These are phyloP conservation scores for Drosophila erecta DNA, from an alignment of 1,140 invertebrate species.

Conservation along the genomic window DNA sequence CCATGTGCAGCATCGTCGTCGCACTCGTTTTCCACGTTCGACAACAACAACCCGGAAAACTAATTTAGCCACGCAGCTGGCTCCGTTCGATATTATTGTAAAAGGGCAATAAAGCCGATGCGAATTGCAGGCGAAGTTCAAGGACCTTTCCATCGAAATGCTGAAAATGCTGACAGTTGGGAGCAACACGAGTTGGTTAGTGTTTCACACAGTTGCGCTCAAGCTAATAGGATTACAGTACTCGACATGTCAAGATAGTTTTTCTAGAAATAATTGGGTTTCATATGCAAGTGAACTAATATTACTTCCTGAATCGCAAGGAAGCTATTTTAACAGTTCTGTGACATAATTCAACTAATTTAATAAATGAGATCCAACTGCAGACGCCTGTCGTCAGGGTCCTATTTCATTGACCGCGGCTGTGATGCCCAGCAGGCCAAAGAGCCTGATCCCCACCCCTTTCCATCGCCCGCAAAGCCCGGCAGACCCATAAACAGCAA, in stretches of 20 bases:
- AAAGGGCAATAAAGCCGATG: conserved; percentile 19
- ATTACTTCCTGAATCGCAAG: too few species aligned
- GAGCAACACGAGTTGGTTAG: conserved; percentile 20
- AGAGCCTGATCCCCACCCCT: conserved; percentile 9
- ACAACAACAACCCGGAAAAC: conserved; percentile 18
- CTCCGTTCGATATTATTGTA: conserved; percentile 13
- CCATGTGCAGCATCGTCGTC: conserved; percentile 19
- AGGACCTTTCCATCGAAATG: conserved; percentile 38
- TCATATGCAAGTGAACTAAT: too few species aligned
- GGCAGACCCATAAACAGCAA: conserved; percentile 27
- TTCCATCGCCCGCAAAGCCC: conserved; percentile 5
- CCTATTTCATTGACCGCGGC: conserved; percentile 10
- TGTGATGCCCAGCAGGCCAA: conserved; percentile 9
- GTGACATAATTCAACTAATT: too few species aligned
- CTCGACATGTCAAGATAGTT: not conserved
- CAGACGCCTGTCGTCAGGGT: too few species aligned
- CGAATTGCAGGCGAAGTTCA: conserved; percentile 46
- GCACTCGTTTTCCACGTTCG: conserved; percentile 11
- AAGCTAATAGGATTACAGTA: not conserved
- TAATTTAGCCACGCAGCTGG: conserved; percentile 28
- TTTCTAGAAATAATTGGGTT: too few species aligned
- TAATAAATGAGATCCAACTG: too few species aligned
- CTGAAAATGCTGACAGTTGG: conserved; percentile 41
- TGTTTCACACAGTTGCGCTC: conserved; percentile 13
- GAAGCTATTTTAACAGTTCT: too few species aligned